A percentile compares a stretch with the other conserved stretches of the same genome.
Conservation (phyloP, 2,113 vertebrate genomes). For the Aegypius monachus region DNA sequence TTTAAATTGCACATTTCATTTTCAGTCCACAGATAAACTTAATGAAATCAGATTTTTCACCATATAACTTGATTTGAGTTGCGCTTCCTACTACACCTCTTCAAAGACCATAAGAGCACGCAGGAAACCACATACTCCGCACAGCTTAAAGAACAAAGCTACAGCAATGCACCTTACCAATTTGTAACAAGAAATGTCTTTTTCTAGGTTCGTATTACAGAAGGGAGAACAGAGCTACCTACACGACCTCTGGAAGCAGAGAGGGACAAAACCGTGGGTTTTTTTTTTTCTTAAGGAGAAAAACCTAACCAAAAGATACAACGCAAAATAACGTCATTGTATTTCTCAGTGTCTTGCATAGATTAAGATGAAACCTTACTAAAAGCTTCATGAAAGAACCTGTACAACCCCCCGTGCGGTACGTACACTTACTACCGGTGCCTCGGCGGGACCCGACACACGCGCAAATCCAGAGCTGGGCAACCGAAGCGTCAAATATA, state of each 20-base stretch:
- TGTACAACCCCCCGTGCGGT: fast-evolving
- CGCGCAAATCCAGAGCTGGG: fast-evolving
- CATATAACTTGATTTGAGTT: neutral
- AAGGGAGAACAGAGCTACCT: neutral
- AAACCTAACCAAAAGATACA: neutral
- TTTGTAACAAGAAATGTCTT: neutral
- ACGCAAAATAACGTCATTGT: fast-evolving
- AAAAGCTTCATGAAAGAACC: fast-evolving
- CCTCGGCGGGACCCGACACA: neutral
- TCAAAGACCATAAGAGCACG: neutral
- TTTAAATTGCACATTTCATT: neutral
- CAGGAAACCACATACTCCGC: neutral
- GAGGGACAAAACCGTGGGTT: neutral
- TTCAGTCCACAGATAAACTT: neutral
- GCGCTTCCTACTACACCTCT: neutral
- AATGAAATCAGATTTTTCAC: neutral
- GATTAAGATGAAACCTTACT: neutral
- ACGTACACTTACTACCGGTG: fast-evolving
- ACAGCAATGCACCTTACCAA: neutral
- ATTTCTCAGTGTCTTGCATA: neutral
- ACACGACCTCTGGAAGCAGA: neutral
- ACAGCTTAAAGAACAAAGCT: neutral
- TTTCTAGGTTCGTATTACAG: neutral
- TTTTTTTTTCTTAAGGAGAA: neutral
- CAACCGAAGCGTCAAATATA: fast-evolving